Conservation (phyloP, 2,888 invertebrate genomes). For the Archips crataeganus region DNA sequence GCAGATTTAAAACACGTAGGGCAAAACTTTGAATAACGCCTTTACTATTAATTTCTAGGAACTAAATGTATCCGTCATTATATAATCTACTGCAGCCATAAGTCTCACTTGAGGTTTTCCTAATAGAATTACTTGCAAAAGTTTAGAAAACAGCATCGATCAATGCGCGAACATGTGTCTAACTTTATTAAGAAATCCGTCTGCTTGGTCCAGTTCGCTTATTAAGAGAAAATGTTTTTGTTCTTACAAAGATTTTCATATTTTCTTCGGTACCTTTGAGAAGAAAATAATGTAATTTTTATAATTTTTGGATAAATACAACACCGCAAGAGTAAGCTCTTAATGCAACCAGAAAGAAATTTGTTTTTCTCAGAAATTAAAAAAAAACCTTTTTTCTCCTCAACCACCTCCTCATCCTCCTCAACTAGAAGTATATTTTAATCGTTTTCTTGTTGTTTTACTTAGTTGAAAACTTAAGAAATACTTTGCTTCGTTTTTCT, state of each 20-base stretch:
- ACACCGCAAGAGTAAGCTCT: background rate
- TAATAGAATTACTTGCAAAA: slow-evolving; percentile 28
- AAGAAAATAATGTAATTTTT: background rate
- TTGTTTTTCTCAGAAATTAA: too few relatives aligned
- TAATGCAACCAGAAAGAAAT: background rate
- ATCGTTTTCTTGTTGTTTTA: too few relatives aligned
- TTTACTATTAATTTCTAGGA: too few relatives aligned
- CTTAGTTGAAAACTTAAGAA: too few relatives aligned
- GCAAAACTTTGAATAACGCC: too few relatives aligned
- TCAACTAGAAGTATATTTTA: too few relatives aligned
- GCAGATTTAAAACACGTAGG: too few relatives aligned
- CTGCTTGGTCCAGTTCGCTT: background rate
- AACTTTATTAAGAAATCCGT: slow-evolving; percentile 37
- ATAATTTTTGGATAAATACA: background rate
- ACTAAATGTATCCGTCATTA: background rate
- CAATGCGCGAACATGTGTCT: slow-evolving; percentile 35
- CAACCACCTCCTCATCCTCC: too few relatives aligned
- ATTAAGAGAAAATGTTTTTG: slow-evolving; percentile 23
- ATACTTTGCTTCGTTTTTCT: too few relatives aligned
- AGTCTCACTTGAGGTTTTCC: slow-evolving; percentile 8
- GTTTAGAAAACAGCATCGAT: slow-evolving; percentile 38
- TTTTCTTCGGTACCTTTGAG: background rate
- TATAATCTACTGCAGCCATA: background rate
- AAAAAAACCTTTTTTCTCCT: too few relatives aligned
- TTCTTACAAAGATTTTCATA: background rate